Percentiles rank a stretch among this genome's conserved stretches.
These are phyloP conservation scores for Caenorhabditis angaria DNA, from an alignment of 2,888 invertebrate genomes.

Conservation along the genomic window DNA sequence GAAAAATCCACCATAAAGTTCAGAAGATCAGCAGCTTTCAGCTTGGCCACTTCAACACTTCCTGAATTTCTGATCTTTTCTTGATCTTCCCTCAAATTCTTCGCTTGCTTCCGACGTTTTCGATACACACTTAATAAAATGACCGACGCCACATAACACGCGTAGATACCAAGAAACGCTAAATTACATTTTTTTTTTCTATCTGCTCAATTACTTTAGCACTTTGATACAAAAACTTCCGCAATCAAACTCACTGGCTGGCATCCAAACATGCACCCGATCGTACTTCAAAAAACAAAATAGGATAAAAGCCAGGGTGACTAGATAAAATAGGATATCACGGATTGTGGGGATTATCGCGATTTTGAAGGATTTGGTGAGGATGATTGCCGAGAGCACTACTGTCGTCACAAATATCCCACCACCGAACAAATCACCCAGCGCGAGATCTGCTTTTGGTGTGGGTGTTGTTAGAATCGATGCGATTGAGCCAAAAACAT, in stretches of 20 bases:
- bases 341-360: conserved; percentile 73
- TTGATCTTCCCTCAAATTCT: neutral
- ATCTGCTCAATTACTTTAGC: too few species aligned
- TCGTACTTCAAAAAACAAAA: conserved; percentile 75
- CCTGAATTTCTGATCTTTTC: conserved; percentile 9
- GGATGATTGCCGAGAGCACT: conserved; percentile 77
- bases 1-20: neutral
- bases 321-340: conserved; percentile 76
- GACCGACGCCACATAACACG: conserved; percentile 75
- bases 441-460: conserved; percentile 73
- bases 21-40: neutral
- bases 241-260: conserved; percentile 20
- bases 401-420: conserved; percentile 78
- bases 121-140: conserved; percentile 72
- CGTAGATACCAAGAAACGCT: conserved; percentile 75
- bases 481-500: conserved; percentile 79
- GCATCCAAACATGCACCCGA: conserved; percentile 74
- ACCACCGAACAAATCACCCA: conserved; percentile 74
- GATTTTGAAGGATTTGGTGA: conserved; percentile 76
- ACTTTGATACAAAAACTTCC: too few species aligned
- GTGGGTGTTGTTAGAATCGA: conserved; percentile 72
- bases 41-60: conserved; percentile 6
- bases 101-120: conserved; percentile 24
- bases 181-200: too few species aligned
- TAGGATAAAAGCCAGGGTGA: conserved; percentile 75